Conservation (phyloP, 2,797 vertebrate species). For the Zonotrichia albicollis region DNA sequence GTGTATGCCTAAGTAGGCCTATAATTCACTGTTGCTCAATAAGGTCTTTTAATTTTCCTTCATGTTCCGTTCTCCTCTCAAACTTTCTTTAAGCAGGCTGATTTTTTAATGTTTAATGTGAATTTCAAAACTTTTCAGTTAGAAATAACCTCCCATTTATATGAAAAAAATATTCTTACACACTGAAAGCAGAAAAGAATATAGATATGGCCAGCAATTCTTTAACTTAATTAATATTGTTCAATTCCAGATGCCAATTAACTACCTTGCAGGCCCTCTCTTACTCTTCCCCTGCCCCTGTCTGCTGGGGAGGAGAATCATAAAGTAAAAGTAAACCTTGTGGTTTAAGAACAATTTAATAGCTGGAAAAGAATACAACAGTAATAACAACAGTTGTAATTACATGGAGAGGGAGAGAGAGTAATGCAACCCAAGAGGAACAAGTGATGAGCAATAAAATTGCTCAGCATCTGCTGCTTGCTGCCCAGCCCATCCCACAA, state of each 20-base stretch:
- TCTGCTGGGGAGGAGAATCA: not conserved
- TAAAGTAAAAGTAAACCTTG: not conserved
- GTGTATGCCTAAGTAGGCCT: not conserved
- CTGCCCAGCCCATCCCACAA: too few species aligned
- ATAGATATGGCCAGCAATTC: not conserved
- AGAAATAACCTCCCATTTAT: not conserved
- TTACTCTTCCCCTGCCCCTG: not conserved
- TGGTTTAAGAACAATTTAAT: not conserved
- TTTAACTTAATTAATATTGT: not conserved
- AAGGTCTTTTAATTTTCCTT: not conserved
- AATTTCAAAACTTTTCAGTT: not conserved
- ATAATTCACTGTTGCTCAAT: constrained; percentile 29
- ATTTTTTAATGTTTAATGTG: not conserved
- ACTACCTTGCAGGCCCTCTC: not conserved
- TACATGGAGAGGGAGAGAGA: not conserved
- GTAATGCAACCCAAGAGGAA: not conserved
- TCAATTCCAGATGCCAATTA: not conserved
- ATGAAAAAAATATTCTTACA: not conserved
- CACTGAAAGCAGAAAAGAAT: not conserved
- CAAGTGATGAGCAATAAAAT: not conserved
- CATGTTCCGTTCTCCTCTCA: not conserved
- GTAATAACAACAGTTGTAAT: not conserved
- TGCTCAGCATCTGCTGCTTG: not conserved
- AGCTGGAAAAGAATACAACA: not conserved
- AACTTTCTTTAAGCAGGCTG: not conserved